Evolutionary conservation across 2,797 vertebrate species (phyloP).

Genomic region (Mormyrus hasselquistii): DNA sequence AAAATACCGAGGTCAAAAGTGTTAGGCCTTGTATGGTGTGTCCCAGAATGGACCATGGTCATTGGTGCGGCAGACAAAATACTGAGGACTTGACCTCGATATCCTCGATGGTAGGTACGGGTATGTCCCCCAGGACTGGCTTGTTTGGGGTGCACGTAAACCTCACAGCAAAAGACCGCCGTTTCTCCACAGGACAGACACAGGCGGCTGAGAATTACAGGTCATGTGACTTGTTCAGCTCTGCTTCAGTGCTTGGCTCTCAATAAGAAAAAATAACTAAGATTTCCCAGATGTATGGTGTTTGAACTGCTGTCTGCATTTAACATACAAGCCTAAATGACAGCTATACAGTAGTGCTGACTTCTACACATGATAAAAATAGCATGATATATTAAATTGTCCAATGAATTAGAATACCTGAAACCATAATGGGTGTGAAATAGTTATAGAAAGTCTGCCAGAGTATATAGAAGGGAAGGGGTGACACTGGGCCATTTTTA

Average conservation of each 20-base stretch:
- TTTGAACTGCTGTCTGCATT: neutral
- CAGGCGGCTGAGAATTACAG: neutral
- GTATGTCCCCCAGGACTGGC: neutral
- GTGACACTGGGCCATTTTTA: neutral
- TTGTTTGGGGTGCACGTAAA: neutral
- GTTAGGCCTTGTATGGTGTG: neutral
- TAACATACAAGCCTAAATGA: neutral
- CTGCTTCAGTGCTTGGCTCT: neutral
- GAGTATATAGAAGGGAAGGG: neutral
- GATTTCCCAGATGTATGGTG: neutral
- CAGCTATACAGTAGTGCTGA: neutral
- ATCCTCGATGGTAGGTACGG: neutral
- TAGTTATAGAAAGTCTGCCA: neutral
- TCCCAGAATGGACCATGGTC: neutral
- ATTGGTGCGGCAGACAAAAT: neutral
- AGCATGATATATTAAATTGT: neutral
- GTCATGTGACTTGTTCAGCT: neutral
- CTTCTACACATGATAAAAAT: neutral
- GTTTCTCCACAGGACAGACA: neutral
- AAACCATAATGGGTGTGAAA: neutral
- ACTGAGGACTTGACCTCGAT: neutral
- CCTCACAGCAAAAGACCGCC: neutral
- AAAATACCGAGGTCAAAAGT: neutral
- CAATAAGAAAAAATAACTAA: neutral
- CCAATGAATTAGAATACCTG: neutral